Evolutionary conservation across 92 coral and sea anemone genomes (phyloP), one percentile per base, ranked within the genome.

Genomic region (Epizoanthus stellaris): DNA sequence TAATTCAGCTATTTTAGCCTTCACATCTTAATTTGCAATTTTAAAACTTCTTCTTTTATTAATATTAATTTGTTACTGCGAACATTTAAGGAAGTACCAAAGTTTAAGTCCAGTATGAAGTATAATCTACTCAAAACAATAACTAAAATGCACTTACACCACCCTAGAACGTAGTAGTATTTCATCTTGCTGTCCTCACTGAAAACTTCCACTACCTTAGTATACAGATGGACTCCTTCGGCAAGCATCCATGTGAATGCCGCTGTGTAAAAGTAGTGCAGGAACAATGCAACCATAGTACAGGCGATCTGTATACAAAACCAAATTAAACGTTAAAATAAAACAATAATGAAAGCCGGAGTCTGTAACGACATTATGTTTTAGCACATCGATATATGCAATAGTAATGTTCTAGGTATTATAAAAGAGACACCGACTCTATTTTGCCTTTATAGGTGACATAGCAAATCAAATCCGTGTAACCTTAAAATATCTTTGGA

Each of bases 181-280:
- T 96, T 96, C 98, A 94, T 94, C 88, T 94, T 96, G 89, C 91
- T 89, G 16, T 93, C 95, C 67, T 91, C 94, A 73, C 93, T 92
- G 75, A 96, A 96, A 57, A 96, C 98, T 59, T 94, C 97, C 57
- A 95, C 97, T 43, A 95, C 98, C 80, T 95, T 95, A 52, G 95
- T 92, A 81, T 95, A 95, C 13, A 95, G 90, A 92, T 95, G 98
- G 86, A 95, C 75, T 60, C 98, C 98, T 69, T 95, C 98, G 34
- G 94, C 91, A 23, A 92, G 76, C 98, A 95, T 95, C 98, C 98
- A 95, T 2, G 94, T 88, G 58, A 95, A 91, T 2, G 98, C 95
- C 64, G 98, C 98, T 87, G 91, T 94, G 94, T 95, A 95, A 45
- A 95, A 87, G 69, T 95, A 95, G 84, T 95, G 98, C 81, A 95